Evolutionary conservation across 2,113 vertebrate genomes (phyloP), one percentile per base, ranked within the genome.

Genomic region (Gavialis gangeticus): DNA sequence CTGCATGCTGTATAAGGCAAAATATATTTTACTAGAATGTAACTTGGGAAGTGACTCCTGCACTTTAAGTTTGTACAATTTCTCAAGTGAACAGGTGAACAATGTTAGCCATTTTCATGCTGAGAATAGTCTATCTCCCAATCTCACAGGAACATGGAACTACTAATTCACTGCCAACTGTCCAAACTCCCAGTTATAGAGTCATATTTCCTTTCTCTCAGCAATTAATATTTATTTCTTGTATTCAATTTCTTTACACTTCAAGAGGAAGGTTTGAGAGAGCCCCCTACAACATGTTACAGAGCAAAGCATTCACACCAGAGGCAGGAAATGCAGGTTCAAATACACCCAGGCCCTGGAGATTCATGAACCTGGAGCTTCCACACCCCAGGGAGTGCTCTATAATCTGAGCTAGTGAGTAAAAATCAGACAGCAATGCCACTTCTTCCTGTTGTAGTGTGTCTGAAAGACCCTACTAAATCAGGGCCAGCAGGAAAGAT

Each of bases 21-120:
- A 4, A 87, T 56, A 9, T 81, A 73, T 91, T 94, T 91, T 79
- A 79, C 87, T 87, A 89, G 57, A 89, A 81, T 46, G 79, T 82
- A 84, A 87, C 77, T 93, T 79, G 37, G 27, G 64, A 94, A 91
- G 27, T 87, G 28, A 66, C 90, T 57, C 2, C 75, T 84, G 87
- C 92, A 75, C 85, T 81, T 85, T 17, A 93, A 84, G 15, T 15
- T 84, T 83, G 90, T 79, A 18, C 12, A 55, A 60, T 59, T 87
- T 93, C 57, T 67, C 77, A 87, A 85, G 67, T 63, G 85, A 67
- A 89, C 19, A 71, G 14, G 16, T n/a, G 37, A 85, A 56, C 46
- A 59, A 46, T 18, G 3, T 85, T 90, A 93, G 87, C 88, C 9
- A 37, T 64, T 92, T 87, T 78, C 76, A 34, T 69, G 69, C 79